Conservation (phyloP, 2,888 invertebrate genomes). For the Cryptops parisi region DNA sequence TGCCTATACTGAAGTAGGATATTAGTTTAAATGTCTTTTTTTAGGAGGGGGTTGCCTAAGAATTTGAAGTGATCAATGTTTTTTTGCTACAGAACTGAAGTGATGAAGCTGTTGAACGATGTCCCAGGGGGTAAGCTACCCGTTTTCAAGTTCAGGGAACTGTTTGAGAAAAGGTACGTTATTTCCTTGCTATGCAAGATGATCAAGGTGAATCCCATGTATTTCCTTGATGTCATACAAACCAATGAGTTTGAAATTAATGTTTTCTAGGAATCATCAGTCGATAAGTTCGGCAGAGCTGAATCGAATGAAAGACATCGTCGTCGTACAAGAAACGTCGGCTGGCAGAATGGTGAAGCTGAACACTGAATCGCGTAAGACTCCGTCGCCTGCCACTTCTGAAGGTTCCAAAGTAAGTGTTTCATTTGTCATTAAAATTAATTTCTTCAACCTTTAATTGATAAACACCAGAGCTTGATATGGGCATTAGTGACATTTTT, state of each 20-base stretch:
- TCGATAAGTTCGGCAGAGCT: conserved; percentile 40
- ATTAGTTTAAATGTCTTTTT: conserved; percentile 1
- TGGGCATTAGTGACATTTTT: no score
- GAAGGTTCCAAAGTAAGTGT: conserved; percentile 22
- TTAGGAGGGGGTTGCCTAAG: no score
- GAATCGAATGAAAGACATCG: conserved; percentile 53
- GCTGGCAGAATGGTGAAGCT: conserved; percentile 52
- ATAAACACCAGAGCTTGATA: no score
- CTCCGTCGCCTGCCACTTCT: conserved; percentile 35
- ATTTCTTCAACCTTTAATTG: no score
- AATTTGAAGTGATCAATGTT: no score
- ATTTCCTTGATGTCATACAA: no score
- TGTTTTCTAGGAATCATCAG: conserved; percentile 40
- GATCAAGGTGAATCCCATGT: no score
- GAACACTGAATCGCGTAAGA: conserved; percentile 44
- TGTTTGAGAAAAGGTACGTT: conserved; percentile 54
- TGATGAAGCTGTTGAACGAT: conserved; percentile 56
- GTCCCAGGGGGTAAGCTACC: conserved; percentile 59
- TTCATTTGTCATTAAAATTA: no score
- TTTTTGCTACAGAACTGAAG: conserved; percentile 43
- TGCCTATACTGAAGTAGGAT: conserved; percentile 19
- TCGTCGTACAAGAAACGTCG: conserved; percentile 52
- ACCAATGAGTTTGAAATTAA: no score
- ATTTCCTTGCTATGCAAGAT: no score
- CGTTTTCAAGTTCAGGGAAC: conserved; percentile 63